These are phyloP conservation scores for Sminthurides bifidus DNA, from an alignment of 1,140 invertebrate species.

Conservation along the genomic window DNA sequence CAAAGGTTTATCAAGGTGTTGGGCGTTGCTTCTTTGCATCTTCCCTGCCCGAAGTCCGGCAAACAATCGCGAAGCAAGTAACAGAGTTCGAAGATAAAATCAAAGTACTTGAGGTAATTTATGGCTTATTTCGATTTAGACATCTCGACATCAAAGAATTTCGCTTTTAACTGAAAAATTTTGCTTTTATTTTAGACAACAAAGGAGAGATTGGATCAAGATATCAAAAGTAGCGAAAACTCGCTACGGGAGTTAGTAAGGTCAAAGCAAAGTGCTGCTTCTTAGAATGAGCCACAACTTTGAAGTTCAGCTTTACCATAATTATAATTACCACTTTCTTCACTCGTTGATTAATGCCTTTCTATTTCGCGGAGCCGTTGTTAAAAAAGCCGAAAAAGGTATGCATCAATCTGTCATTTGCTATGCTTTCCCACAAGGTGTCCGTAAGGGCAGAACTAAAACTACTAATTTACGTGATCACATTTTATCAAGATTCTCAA, in stretches of 20 bases:
- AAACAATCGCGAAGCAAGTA: conserved; percentile 50
- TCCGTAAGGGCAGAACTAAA: too few relatives aligned
- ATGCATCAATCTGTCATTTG: too few relatives aligned
- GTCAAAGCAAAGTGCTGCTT: conserved; percentile 42
- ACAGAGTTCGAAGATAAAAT: conserved; percentile 55
- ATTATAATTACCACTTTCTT: too few relatives aligned
- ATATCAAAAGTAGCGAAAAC: conserved; percentile 69
- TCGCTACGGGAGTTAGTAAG: conserved; percentile 72
- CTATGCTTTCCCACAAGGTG: too few relatives aligned
- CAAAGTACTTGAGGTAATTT: conserved; percentile 50
- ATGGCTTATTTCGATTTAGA: not conserved
- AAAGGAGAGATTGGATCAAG: conserved; percentile 62
- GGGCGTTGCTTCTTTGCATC: conserved; percentile 73
- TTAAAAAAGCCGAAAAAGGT: too few relatives aligned
- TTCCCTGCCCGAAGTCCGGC: conserved; percentile 50
- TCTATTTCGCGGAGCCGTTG: too few relatives aligned
- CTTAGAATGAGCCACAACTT: not conserved
- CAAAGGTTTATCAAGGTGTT: conserved; percentile 62
- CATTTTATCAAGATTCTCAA: too few relatives aligned
- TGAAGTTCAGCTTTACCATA: too few relatives aligned
- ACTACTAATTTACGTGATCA: too few relatives aligned
- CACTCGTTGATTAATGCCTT: too few relatives aligned
- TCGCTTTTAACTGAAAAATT: conserved; percentile 2
- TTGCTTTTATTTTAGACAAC: conserved; percentile 44
- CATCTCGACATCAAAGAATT: not conserved